Conservation (phyloP, 2,888 invertebrate species). For the Microctonus brassicae region DNA sequence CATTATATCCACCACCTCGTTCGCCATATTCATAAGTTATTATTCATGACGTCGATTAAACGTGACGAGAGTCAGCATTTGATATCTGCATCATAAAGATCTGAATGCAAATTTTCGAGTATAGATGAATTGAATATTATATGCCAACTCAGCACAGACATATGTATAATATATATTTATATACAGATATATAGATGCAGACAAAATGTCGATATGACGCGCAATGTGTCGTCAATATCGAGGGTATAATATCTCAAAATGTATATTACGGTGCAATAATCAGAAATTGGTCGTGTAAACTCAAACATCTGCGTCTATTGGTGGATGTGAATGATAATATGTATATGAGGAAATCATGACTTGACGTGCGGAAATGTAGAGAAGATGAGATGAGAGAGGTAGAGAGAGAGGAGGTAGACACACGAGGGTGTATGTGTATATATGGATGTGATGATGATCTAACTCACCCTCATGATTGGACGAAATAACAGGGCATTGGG, state of each 20-base stretch:
- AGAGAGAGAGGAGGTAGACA: too few species aligned
- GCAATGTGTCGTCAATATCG: slow-evolving; percentile 1
- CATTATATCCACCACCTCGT: background rate
- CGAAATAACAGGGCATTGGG: slow-evolving; percentile 23
- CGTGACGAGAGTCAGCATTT: slow-evolving; percentile 5
- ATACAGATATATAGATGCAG: background rate
- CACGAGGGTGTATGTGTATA: slow-evolving; percentile 1
- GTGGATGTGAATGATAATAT: background rate
- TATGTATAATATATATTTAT: background rate
- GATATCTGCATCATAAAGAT: slow-evolving; percentile 1
- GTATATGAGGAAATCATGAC: slow-evolving; percentile 1
- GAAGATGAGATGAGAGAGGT: slow-evolving; percentile 18
- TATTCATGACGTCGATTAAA: slow-evolving; percentile 5
- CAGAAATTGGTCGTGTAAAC: slow-evolving; percentile 38
- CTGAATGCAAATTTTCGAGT: slow-evolving; percentile 1
- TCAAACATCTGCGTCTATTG: slow-evolving; percentile 36
- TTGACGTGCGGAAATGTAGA: slow-evolving; percentile 25
- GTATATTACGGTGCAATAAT: slow-evolving; percentile 31
- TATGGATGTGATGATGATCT: background rate
- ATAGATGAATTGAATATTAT: background rate
- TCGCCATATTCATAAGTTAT: background rate
- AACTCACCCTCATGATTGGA: slow-evolving; percentile 27
- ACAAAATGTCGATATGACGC: slow-evolving; percentile 4
- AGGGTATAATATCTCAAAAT: background rate
- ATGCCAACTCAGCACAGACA: background rate